Base-by-base conservation (phyloP, 2,888 invertebrate genomes). In the Endotricha flammealis region DNA sequence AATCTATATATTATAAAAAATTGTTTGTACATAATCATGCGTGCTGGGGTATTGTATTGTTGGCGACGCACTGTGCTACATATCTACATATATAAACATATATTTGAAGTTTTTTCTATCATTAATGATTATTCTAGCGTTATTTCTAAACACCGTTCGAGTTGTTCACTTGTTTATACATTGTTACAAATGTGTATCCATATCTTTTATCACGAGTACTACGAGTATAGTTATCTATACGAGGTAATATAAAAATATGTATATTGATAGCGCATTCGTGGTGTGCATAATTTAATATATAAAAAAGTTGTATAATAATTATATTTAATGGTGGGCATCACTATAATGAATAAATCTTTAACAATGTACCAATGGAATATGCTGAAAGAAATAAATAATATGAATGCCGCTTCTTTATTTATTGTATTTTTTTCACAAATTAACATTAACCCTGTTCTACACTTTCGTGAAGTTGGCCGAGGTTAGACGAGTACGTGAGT, bases 361-460 rank as follows among this genome's bases (percentile, higher is more conserved):
- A 78, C 73, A 83, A 83, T 86, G 86, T 86, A 86, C 85, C 86
- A 85, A 81, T 78, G 69, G 74, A 79, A 81, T 82, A 82, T 68
- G 85, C 85, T 83, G 73, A 76, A 52, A 76, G 70, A 77, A 85
- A 82, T 86, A 85, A 85, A 86, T 74, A 71, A 83, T 80, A 85
- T 79, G 78, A 83, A 82, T 79, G 79, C 81, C 82, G 86, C 86
- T 86, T 86, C 82, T 82, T 83, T 83, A 83, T 80, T 80, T 64
- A 58, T 60, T 72, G 80, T 72, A 65, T 79, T 78, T 70, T 63
- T 68, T 47, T 42, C 11, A 37, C 35, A 20, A 14, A 32, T 30
- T 42, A 12, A 32, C 17, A 31, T 28, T 12, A 31, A 27, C 7
- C 8, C n/a, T n/a, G n/a, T n/a, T n/a, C n/a, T n/a, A n/a, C n/a